Percentiles rank a stretch among this genome's conserved stretches.
Evolutionary conservation across 2,888 invertebrate genomes (phyloP).

Genomic region (Conchocele bisecta): DNA sequence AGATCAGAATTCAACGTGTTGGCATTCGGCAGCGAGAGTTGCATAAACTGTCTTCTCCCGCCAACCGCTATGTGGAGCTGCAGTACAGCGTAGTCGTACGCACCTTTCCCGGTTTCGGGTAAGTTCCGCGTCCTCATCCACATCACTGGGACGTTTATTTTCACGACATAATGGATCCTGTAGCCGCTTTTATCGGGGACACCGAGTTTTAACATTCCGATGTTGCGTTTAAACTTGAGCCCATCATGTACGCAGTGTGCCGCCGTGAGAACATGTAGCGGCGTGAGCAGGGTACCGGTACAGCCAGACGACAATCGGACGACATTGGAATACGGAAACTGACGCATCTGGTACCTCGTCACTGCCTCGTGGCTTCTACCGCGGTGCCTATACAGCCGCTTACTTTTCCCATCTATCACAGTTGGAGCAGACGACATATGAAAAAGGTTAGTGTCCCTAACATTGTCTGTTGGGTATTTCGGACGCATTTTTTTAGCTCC

Average conservation of each 20-base stretch:
- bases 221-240: slow-evolving; percentile 63
- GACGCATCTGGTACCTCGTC: slow-evolving; percentile 58
- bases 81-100: slow-evolving; percentile 76
- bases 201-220: slow-evolving; percentile 73
- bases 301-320: slow-evolving; percentile 77
- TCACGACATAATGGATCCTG: slow-evolving; percentile 70
- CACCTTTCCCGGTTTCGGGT: slow-evolving; percentile 56
- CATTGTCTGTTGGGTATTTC: too few relatives aligned
- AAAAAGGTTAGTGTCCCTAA: too few relatives aligned
- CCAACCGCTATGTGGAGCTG: slow-evolving; percentile 69
- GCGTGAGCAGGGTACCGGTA: slow-evolving; percentile 77
- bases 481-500: too few relatives aligned
- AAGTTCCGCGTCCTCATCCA: slow-evolving; percentile 63
- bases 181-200: slow-evolving; percentile 72
- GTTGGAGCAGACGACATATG: too few relatives aligned
- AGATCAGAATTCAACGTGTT: slow-evolving; percentile 65
- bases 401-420: too few relatives aligned
- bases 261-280: slow-evolving; percentile 76
- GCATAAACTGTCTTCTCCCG: slow-evolving; percentile 71
- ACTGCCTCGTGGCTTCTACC: slow-evolving; percentile 62
- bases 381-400: slow-evolving; percentile 61
- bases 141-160: slow-evolving; percentile 69
- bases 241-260: slow-evolving; percentile 80
- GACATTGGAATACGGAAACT: slow-evolving; percentile 76
- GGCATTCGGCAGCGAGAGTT: slow-evolving; percentile 63